Evolutionary conservation across 2,797 vertebrate species (phyloP), one percentile per base, ranked within the genome.

Genomic region (Mormyrops boulengeri): DNA sequence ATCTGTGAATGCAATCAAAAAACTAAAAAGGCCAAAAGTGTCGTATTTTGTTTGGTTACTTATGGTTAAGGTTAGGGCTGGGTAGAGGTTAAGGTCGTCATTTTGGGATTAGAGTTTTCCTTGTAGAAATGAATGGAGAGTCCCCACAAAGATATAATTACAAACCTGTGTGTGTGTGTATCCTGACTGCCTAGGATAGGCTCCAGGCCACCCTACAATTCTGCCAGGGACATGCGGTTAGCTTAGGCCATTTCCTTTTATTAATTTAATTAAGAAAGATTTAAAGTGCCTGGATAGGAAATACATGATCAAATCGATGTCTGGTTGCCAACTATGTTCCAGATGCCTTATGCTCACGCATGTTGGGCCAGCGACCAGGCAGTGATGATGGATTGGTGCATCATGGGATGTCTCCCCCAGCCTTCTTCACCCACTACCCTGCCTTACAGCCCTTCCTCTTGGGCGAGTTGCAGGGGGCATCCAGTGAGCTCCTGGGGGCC

Each of bases 341-440:
- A 99, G 98, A 97, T 14, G 96, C 97, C 89, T 95, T 98, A 89
- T 96, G 96, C 0, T 95, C 95, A 0, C 95, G 97, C 5, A 96
- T 98, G 93, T 94, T 98, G 47, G 97, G 97, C 84, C 97, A 97
- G 92, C 93, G 95, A 0, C 93, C 93, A 38, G 95, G 94, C 87
- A 90, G 91, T 1, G 94, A 94, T 0, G 95, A 96, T 0, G 91
- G 93, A 17, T 91, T 92, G 0, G 52, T 89, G 0, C 95, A 94
- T 6, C 96, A 96, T 1, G 94, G 95, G 90, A 91, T 98, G 94
- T 97, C 96, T 87, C 94, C 96, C 0, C 89, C 93, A 0, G 95
- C 97, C 9, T 97, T 98, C 92, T 97, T 98, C 0, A 91, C 94
- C 91, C 97, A 97, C 92, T 97, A 97, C 91, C 95, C 96, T 0